Evolutionary conservation across 2,797 vertebrate genomes (phyloP), one percentile per base, ranked within the genome.

Genomic region (Epinephelus coioides): DNA sequence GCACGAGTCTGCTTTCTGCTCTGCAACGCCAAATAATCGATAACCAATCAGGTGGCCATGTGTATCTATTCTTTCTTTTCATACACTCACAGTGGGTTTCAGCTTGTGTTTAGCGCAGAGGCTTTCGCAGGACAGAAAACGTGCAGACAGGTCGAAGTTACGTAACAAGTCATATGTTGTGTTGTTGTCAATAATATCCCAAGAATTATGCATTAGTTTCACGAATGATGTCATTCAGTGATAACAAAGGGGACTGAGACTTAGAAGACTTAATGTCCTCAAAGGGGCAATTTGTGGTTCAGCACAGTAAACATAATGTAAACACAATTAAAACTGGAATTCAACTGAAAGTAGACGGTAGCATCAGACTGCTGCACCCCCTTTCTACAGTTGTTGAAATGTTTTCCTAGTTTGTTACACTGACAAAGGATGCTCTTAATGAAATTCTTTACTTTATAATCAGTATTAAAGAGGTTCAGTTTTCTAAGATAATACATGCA

Each of bases 1-100:
- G 54, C 65, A 79, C 19, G 0, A 50, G 79, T 30, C 40, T 62
- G 72, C 40, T 69, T 30, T 82, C 38, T 53, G 40, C 55, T 54
- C 53, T 59, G 71, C 68, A 72, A 63, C 62, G 69, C 66, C 40
- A 40, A 79, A 57, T 50, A 61, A 78, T 93, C 80, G 53, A 91
- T 90, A 82, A 51, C 21, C 78, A 83, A 55, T 87, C 75, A 69
- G 60, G 73, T 66, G 69, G 54, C 30, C 54, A 53, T 8, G 23
- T 17, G 54, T 62, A 14, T 66, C 44, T 66, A 40, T 67, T 66
- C 17, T 56, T 21, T 46, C 11, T 19, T 54, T 49, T 77, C n/a
- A 57, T 18, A 63, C 61, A 3, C n/a, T 74, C 75, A 81, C 73
- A n/a, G 64, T 55, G 73, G 51, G 12, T 38, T 68, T 25, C 69